These are phyloP conservation scores for Bos taurus DNA, from an alignment of 2,113 vertebrate species.

Conservation along the genomic window ARS-UCD2.0 NC_037338.1:8473001-8473500, in stretches of 20 bases:
- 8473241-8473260: constrained; percentile 68
- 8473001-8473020: constrained; percentile 65
- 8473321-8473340: constrained; percentile 62
- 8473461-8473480: constrained; percentile 35
- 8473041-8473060: constrained; percentile 44
- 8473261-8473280: constrained; percentile 63
- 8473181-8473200: constrained; percentile 37
- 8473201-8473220: constrained; percentile 57
- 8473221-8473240: constrained; percentile 70
- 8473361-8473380: constrained; percentile 50
- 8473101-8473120: constrained; percentile 45
- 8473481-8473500: neutral
- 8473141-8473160: constrained; percentile 49
- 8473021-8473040: constrained; percentile 66
- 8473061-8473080: constrained; percentile 41
- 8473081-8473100: constrained; percentile 62
- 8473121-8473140: constrained; percentile 55
- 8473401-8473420: constrained; percentile 40
- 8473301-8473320: constrained; percentile 57
- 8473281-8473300: constrained; percentile 57
- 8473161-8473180: constrained; percentile 34
- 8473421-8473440: constrained; percentile 39
- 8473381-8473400: constrained; percentile 67
- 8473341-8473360: constrained; percentile 59
- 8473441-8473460: constrained; percentile 31